phyloP scores from a whole-genome alignment of 2,888 invertebrate species.

The Gari tellinella region DNA sequence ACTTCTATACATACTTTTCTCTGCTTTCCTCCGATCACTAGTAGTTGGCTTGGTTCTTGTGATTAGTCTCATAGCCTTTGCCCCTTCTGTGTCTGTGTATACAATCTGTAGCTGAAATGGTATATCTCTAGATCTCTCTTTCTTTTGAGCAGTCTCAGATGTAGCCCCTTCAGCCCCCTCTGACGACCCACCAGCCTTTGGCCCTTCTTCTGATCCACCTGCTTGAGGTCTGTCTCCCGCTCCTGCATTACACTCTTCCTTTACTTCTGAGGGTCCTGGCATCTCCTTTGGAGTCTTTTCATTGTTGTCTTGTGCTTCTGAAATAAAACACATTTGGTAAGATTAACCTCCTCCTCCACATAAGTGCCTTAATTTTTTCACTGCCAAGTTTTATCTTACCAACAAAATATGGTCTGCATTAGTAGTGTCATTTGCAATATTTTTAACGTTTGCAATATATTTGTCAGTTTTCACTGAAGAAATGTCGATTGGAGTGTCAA shows the following conservation, averaged over 20 bases:
- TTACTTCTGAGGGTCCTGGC: background rate
- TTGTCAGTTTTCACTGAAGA: too few species aligned
- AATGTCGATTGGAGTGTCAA: too few species aligned
- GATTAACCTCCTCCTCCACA: too few species aligned
- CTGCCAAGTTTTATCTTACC: too few species aligned
- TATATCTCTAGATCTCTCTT: conserved; percentile 49
- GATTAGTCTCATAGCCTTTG: conserved; percentile 79
- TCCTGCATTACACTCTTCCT: background rate
- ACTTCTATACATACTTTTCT: conserved; percentile 71
- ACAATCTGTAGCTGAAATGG: conserved; percentile 82
- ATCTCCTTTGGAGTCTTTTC: background rate
- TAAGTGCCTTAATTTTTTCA: too few species aligned
- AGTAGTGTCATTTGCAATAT: too few species aligned
- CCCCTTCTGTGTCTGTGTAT: conserved; percentile 81
- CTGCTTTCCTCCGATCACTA: conserved; percentile 73
- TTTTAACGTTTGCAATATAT: too few species aligned
- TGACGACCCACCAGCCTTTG: conserved; percentile 4
- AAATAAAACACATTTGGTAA: too few species aligned
- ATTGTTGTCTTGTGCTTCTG: background rate
- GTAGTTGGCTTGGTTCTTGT: conserved; percentile 79
- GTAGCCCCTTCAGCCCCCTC: conserved; percentile 5
- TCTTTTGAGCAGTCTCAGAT: conserved; percentile 10
- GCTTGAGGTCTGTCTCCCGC: conserved; percentile 3
- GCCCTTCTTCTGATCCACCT: conserved; percentile 6
- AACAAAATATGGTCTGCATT: too few species aligned